Evolutionary conservation across 1,140 invertebrate genomes (phyloP).

Genomic region (Drosophila parabipectinata): DNA sequence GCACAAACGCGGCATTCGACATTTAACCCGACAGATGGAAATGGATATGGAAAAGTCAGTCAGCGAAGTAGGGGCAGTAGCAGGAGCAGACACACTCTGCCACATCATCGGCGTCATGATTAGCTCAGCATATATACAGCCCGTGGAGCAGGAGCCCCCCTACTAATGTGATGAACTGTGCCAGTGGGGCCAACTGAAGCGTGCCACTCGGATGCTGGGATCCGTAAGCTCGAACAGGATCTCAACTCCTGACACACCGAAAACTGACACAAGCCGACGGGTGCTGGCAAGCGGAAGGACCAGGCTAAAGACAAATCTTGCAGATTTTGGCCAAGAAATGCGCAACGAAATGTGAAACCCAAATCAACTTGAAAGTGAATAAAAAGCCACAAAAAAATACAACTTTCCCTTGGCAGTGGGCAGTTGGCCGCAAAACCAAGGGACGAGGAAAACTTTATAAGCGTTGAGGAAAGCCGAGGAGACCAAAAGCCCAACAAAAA

Average conservation of each 20-base stretch:
- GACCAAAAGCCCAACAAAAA: slow-evolving; percentile 20
- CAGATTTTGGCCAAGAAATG: slow-evolving; percentile 74
- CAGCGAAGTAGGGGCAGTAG: background rate
- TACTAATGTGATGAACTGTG: slow-evolving; percentile 62
- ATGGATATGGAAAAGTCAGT: slow-evolving; percentile 33
- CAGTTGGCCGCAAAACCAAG: slow-evolving; percentile 48
- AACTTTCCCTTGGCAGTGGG: slow-evolving; percentile 17
- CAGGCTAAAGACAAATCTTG: slow-evolving; percentile 61
- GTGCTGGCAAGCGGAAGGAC: slow-evolving; percentile 43
- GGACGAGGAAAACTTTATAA: slow-evolving; percentile 44
- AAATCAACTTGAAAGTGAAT: slow-evolving; percentile 71
- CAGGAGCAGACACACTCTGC: slow-evolving; percentile 20
- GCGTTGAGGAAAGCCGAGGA: slow-evolving; percentile 19
- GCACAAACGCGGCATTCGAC: slow-evolving; percentile 28
- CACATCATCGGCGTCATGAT: slow-evolving; percentile 61
- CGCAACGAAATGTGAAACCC: slow-evolving; percentile 59
- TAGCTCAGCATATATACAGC: slow-evolving; percentile 50
- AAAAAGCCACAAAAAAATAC: slow-evolving; percentile 28
- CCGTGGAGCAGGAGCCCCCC: slow-evolving; percentile 1
- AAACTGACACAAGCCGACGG: slow-evolving; percentile 17
- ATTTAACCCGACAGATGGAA: slow-evolving; percentile 45
- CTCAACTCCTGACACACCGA: slow-evolving; percentile 17
- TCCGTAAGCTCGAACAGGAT: slow-evolving; percentile 33
- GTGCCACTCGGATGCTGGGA: slow-evolving; percentile 1
- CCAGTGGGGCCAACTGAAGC: slow-evolving; percentile 26